Evolutionary conservation across 2,888 invertebrate genomes (phyloP), one percentile per base, ranked within the genome.

Genomic region (Sussaba pulchella): DNA sequence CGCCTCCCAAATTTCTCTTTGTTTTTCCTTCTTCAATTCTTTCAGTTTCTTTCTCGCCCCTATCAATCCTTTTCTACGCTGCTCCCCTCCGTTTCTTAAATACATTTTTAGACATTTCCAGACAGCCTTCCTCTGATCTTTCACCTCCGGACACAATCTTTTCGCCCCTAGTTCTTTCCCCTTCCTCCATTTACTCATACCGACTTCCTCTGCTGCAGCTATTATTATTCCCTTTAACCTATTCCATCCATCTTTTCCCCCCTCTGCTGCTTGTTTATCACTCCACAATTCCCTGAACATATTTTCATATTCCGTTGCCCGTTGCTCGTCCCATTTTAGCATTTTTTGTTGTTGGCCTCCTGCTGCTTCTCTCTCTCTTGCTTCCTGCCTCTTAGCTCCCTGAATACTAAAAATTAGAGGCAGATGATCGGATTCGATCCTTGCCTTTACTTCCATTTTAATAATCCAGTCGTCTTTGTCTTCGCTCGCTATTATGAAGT

Each of bases 361-460:
- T 12, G n/a, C n/a, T 4, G n/a, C 14, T 31, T 31, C 36, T 4
- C 14, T 17, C 57, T n/a, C 14, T 57, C 14, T 17, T 36, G n/a
- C n/a, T n/a, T n/a, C n/a, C n/a, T n/a, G n/a, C n/a, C 31, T 0
- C 2, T 31, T 17, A 10, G 2, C n/a, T 36, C n/a, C 31, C 57
- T n/a, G n/a, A n/a, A 36, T 36, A 36, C 14, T 14, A 12, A 57
- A 14, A 6, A 17, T 12, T 57, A 57, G 26, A 14, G 57, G 57
- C 12, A 57, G 5, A 36, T 57, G 57, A n/a, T 57, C 57, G 8
- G 36, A 57, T 14, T 57, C 57, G 1, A 17, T 14, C n/a, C n/a
- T n/a, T n/a, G n/a, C n/a, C n/a, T n/a, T n/a, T n/a, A n/a, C n/a
- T n/a, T n/a, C n/a, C n/a, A n/a, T n/a, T n/a, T n/a, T n/a, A n/a